Base-by-base conservation (phyloP, 2,113 vertebrate genomes). In the Bubo bubo region DNA sequence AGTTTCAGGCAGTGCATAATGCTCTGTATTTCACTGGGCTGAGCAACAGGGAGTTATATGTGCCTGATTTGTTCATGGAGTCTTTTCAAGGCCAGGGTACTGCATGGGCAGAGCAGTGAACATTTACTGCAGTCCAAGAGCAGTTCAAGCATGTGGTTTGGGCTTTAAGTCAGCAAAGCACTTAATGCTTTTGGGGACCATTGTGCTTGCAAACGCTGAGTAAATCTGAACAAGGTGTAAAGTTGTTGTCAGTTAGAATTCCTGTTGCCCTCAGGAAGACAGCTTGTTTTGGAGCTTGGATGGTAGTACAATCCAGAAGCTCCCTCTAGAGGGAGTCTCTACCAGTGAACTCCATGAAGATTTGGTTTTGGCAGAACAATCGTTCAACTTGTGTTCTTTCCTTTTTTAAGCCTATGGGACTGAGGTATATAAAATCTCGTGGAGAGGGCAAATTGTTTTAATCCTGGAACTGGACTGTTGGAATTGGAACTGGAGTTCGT, bases 311-410 rank as follows among this genome's bases (percentile, higher is more conserved):
- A 88, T 87, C 16, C 37, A 30, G 84, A 70, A 82, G 89, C 94
- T 93, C 96, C 96, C 80, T 94, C 97, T 97, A 90, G 62, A 55
- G 86, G 84, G 35, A 76, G 41, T 67, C 23, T 59, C 63, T 45
- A 18, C 37, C n/a, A 13, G 30, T 68, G 80, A 87, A 53, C 24
- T 80, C 47, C 27, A 26, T 23, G 20, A 56, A n/a, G 24, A 60
- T 85, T 9, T 55, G 45, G 11, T 52, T 94, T 91, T 66, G 39
- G 27, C 56, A 47, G 75, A 92, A 74, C 14, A 81, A 56, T 64
- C 0, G 0, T 75, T 71, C 17, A 8, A 16, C 30, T 64, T 79
- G 22, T 5, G 10, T 77, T 19, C 12, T 95, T 91, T 79, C 23
- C 2, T 43, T 59, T 92, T 68, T n/a, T 68, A 39, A 88, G 71